phyloP scores from a whole-genome alignment of 2,113 vertebrate genomes.

The Sigmodon hispidus region DNA sequence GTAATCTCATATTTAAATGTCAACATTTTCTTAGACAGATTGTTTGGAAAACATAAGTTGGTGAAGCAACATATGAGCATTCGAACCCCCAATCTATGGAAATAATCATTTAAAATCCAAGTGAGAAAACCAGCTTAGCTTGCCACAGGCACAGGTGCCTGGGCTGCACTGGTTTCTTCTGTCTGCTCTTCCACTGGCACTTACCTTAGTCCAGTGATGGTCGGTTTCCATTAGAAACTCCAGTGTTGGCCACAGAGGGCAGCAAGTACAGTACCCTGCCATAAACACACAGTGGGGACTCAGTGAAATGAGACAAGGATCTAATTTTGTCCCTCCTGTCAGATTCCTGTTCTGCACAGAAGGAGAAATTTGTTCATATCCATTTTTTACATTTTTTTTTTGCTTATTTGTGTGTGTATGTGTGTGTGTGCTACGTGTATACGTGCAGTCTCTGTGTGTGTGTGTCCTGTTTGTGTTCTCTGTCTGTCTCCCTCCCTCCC shows the following conservation, averaged over 20 bases:
- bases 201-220: neutral
- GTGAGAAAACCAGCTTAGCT: neutral
- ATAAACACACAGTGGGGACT: neutral
- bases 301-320: neutral
- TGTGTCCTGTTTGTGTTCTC: too few species aligned
- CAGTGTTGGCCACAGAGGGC: neutral
- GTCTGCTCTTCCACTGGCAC: neutral
- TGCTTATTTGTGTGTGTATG: neutral
- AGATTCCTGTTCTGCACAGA: neutral
- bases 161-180: neutral
- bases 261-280: neutral
- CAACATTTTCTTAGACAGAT: constrained; percentile 48
- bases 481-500: too few species aligned
- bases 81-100: neutral
- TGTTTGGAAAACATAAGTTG: constrained; percentile 42
- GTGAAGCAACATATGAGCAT: neutral
- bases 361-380: neutral
- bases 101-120: neutral
- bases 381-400: neutral
- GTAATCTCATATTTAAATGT: constrained; percentile 15
- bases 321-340: neutral
- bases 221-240: neutral
- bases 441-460: neutral
- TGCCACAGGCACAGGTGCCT: neutral
- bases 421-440: neutral